These are phyloP conservation scores for Melanotaenia parkinsoni DNA, from an alignment of 2,797 vertebrate genomes.

Conservation along the genomic window DNA sequence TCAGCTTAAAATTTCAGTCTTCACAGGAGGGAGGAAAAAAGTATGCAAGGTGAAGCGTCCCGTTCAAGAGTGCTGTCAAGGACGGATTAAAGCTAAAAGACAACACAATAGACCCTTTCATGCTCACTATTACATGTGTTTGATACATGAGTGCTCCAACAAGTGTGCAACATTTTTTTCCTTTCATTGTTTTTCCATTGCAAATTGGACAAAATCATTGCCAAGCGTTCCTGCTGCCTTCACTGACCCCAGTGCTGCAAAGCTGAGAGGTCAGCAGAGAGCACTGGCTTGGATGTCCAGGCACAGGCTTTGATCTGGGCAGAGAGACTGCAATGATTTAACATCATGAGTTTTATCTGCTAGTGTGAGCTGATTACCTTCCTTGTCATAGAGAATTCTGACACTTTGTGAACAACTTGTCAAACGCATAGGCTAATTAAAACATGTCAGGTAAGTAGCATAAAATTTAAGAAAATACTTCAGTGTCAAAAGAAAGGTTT, in stretches of 20 bases:
- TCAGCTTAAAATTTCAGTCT: conserved; percentile 39
- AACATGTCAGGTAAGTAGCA: background rate
- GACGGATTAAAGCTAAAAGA: conserved; percentile 45
- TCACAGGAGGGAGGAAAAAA: conserved; percentile 43
- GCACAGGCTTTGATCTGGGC: conserved; percentile 55
- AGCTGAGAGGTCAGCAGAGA: conserved; percentile 37
- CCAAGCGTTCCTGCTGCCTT: conserved; percentile 41
- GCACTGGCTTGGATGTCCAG: conserved; percentile 49
- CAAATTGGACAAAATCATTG: conserved; percentile 75
- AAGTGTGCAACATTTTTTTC: conserved; percentile 72
- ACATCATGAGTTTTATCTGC: conserved; percentile 38
- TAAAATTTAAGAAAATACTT: background rate
- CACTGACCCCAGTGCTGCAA: conserved; percentile 37
- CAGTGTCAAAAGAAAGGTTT: background rate
- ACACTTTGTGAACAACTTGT: background rate
- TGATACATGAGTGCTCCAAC: conserved; percentile 60
- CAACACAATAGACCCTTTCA: conserved; percentile 75
- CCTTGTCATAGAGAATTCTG: conserved; percentile 8
- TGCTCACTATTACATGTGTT: conserved; percentile 71
- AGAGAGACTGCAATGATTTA: conserved; percentile 22
- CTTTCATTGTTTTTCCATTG: conserved; percentile 77
- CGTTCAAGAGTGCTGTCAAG: conserved; percentile 38
- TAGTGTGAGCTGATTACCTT: conserved; percentile 25
- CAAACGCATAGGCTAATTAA: background rate
- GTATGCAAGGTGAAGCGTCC: conserved; percentile 46